phyloP scores from a whole-genome alignment of 1,140 invertebrate genomes.

The Hyles euphorbiae region DNA sequence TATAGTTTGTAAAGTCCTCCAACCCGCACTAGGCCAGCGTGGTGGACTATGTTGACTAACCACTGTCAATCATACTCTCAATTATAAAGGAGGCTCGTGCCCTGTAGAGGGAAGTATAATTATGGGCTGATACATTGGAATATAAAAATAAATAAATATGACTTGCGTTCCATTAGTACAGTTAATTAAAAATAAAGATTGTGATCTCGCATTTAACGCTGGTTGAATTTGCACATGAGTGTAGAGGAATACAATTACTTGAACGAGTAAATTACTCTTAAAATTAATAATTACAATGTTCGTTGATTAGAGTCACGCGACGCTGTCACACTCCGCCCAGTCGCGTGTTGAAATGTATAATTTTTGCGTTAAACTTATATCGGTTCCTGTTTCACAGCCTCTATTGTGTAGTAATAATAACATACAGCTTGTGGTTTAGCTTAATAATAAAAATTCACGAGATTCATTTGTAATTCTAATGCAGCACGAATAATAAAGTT shows the following conservation, averaged over 20 bases:
- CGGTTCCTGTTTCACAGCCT: slow-evolving; percentile 11
- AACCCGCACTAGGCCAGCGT: too few relatives aligned
- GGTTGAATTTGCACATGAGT: too few relatives aligned
- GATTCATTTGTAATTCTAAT: too few relatives aligned
- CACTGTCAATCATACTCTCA: too few relatives aligned
- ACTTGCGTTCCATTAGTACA: not conserved
- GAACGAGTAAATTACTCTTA: slow-evolving; percentile 8
- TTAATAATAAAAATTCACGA: not conserved
- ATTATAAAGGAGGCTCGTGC: too few relatives aligned
- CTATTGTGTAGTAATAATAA: slow-evolving; percentile 19
- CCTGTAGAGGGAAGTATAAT: too few relatives aligned
- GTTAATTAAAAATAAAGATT: not conserved
- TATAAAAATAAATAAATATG: too few relatives aligned
- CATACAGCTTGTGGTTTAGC: slow-evolving; percentile 3
- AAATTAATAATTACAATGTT: slow-evolving; percentile 22
- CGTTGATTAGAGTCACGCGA: slow-evolving; percentile 25
- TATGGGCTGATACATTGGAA: too few relatives aligned
- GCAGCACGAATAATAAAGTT: too few relatives aligned
- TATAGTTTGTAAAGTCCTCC: too few relatives aligned
- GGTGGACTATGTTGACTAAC: too few relatives aligned
- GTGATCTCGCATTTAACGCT: not conserved
- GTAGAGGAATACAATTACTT: not conserved
- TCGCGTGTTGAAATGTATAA: slow-evolving; percentile 28
- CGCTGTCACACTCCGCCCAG: slow-evolving; percentile 6
- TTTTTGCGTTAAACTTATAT: slow-evolving; percentile 25